Percentiles rank a stretch among this genome's conserved stretches.
phyloP scores from a whole-genome alignment of 2,113 vertebrate genomes.

The Nannobrachium achirus region DNA sequence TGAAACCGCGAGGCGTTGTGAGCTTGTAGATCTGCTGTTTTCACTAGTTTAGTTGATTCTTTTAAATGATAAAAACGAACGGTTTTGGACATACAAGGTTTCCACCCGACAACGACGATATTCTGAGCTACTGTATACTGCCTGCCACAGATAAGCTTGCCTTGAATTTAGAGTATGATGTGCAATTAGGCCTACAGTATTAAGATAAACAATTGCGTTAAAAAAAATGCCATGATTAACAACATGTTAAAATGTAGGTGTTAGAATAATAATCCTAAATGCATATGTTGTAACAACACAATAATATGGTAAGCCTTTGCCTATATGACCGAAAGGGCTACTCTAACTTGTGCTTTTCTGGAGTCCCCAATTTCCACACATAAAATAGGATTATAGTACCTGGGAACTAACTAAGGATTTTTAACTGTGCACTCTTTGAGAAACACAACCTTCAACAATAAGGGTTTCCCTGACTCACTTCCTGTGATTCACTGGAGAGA shows the following conservation, averaged over 20 bases:
- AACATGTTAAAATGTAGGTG: neutral
- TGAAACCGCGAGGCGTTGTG: no score
- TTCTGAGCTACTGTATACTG: neutral
- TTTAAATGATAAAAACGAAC: no score
- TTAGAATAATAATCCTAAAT: no score
- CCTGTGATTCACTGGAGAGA: slow-evolving; percentile 71
- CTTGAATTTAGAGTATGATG: neutral
- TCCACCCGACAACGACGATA: no score
- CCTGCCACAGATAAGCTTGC: neutral
- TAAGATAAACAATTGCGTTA: neutral
- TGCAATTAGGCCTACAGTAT: neutral
- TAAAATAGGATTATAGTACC: slow-evolving; percentile 30
- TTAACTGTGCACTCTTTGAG: slow-evolving; percentile 39
- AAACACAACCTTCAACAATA: slow-evolving; percentile 53
- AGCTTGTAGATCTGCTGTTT: no score
- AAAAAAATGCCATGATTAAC: neutral
- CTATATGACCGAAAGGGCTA: no score
- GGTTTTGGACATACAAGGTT: no score
- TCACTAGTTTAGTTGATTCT: no score
- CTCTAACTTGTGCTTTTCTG: no score
- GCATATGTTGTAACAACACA: neutral
- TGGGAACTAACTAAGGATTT: slow-evolving; percentile 23
- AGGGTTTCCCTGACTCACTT: slow-evolving; percentile 75
- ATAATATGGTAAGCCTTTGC: no score
- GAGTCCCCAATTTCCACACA: neutral